Evolutionary conservation across 2,888 invertebrate species (phyloP).

Genomic region (Timema podura): DNA sequence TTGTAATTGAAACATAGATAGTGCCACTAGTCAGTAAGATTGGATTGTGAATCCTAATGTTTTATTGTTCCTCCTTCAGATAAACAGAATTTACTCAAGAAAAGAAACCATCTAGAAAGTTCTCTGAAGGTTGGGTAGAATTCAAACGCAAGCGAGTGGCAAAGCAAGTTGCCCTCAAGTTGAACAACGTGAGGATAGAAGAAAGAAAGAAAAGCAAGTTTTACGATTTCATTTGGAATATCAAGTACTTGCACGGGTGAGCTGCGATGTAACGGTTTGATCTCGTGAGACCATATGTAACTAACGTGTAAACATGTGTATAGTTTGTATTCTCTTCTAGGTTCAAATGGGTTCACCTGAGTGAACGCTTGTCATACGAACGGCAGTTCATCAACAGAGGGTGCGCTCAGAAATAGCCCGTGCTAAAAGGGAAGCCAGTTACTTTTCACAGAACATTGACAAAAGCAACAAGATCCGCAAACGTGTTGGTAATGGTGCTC

Average conservation of each 20-base stretch:
- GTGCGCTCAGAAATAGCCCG: constrained; percentile 82
- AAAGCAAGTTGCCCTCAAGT: constrained; percentile 71
- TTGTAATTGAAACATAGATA: too few species aligned
- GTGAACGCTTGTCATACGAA: constrained; percentile 90
- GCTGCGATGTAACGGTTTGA: constrained; percentile 1
- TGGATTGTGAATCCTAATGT: too few species aligned
- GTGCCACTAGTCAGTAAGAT: too few species aligned
- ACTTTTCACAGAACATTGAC: constrained; percentile 78
- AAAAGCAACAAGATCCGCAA: constrained; percentile 61
- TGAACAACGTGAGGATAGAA: constrained; percentile 88
- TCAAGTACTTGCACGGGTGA: constrained; percentile 84
- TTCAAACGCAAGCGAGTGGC: constrained; percentile 85
- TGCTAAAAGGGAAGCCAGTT: constrained; percentile 85
- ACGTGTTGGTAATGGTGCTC: neutral
- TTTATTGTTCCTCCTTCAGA: neutral
- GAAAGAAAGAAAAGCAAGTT: constrained; percentile 81
- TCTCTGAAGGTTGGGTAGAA: constrained; percentile 94
- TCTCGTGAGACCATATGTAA: too few species aligned
- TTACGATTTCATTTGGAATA: constrained; percentile 90
- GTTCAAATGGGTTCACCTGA: constrained; percentile 95
- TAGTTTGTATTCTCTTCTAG: constrained; percentile 42
- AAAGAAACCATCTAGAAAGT: constrained; percentile 54
- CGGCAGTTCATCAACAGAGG: constrained; percentile 84
- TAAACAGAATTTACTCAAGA: constrained; percentile 53
- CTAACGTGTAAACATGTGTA: neutral